These are phyloP conservation scores for Phytoseiulus persimilis DNA, from an alignment of 2,888 invertebrate genomes.

Conservation along the genomic window DNA sequence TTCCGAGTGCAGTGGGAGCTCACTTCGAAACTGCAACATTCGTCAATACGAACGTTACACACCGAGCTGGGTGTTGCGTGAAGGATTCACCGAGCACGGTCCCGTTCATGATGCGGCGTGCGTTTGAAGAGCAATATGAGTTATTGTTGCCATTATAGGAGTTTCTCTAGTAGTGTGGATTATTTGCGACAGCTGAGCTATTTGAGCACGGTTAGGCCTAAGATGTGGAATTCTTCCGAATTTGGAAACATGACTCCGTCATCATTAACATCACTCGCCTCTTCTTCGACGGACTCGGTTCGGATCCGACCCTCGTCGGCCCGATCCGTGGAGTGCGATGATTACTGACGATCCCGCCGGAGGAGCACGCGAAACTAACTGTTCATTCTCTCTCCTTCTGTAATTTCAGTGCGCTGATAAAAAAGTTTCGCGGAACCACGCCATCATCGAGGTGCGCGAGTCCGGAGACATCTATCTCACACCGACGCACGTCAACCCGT, in stretches of 20 bases:
- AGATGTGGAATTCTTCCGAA: not conserved
- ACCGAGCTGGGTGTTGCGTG: not conserved
- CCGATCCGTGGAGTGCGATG: too few species aligned
- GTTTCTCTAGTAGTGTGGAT: too few species aligned
- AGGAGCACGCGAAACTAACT: too few species aligned
- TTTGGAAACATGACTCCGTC: too few species aligned
- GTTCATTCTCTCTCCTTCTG: not conserved
- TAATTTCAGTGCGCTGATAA: slow-evolving; percentile 51
- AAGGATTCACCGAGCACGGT: not conserved
- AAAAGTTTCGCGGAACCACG: slow-evolving; percentile 52
- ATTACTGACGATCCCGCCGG: too few species aligned
- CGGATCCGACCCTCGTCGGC: too few species aligned
- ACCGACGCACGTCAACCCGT: slow-evolving; percentile 52
- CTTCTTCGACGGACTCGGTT: too few species aligned
- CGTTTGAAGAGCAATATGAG: not conserved
- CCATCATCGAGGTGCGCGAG: slow-evolving; percentile 49
- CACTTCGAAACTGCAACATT: not conserved
- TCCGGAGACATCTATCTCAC: slow-evolving; percentile 50
- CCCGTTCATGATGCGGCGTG: not conserved
- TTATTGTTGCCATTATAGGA: not conserved
- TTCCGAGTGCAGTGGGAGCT: not conserved
- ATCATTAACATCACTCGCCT: too few species aligned
- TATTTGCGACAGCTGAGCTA: too few species aligned
- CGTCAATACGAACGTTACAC: not conserved
- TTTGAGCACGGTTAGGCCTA: not conserved